Percentiles rank a stretch among this genome's conserved stretches.
These are phyloP conservation scores for Melieria picta DNA, from an alignment of 2,888 invertebrate species.

Conservation along the genomic window DNA sequence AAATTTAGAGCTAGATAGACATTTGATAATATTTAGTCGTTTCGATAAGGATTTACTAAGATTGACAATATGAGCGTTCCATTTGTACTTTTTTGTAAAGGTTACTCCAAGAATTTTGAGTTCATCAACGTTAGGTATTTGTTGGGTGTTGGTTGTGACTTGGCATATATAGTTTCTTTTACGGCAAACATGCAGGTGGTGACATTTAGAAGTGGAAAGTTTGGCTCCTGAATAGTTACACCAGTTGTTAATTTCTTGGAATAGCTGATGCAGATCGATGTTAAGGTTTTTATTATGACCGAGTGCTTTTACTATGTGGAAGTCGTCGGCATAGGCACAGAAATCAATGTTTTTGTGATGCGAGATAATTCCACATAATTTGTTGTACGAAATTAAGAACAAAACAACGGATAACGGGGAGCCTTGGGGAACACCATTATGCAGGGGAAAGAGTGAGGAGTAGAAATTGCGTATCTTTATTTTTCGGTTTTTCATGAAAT, in stretches of 20 bases:
- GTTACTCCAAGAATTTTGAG: not conserved
- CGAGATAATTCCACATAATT: too few species aligned
- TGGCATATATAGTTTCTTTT: not conserved
- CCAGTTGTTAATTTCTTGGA: conserved; percentile 1
- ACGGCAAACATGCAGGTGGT: conserved; percentile 16
- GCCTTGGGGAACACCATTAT: too few species aligned
- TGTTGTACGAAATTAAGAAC: too few species aligned
- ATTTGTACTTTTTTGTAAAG: not conserved
- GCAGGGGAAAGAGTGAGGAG: too few species aligned
- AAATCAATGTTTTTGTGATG: too few species aligned
- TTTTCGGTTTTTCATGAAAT: too few species aligned
- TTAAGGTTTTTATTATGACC: not conserved
- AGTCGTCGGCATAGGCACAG: conserved; percentile 1
- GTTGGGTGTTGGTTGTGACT: not conserved
- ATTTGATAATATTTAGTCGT: conserved; percentile 24
- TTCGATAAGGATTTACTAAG: not conserved
- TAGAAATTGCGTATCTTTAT: too few species aligned
- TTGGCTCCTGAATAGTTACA: conserved; percentile 12
- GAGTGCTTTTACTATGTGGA: not conserved
- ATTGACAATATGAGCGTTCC: not conserved
- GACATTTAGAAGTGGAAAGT: not conserved
- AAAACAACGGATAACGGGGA: too few species aligned
- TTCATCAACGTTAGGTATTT: conserved; percentile 1
- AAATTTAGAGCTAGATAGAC: conserved; percentile 11
- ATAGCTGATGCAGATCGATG: not conserved